Conservation (phyloP, 2,113 vertebrate species). For the Sterna hirundo region DNA sequence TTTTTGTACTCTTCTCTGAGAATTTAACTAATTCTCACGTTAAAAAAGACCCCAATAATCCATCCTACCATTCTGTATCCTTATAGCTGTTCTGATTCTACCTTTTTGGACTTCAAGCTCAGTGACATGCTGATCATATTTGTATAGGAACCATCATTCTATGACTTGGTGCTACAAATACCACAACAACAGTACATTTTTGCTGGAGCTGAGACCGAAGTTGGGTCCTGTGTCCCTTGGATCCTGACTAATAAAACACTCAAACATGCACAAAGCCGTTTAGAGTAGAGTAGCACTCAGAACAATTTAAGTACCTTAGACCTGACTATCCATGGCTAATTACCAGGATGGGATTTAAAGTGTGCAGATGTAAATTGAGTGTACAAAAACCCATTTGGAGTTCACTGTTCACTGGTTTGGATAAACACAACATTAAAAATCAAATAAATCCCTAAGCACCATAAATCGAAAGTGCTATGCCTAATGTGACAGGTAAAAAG, state of each 20-base stretch:
- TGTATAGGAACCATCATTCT: background rate
- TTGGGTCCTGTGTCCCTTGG: background rate
- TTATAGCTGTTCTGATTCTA: background rate
- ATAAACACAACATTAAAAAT: slow-evolving; percentile 35
- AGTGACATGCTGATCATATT: background rate
- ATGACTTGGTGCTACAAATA: background rate
- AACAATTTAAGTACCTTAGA: background rate
- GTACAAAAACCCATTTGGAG: background rate
- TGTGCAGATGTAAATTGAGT: background rate
- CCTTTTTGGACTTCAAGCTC: background rate
- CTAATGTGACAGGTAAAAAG: background rate
- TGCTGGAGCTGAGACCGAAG: background rate
- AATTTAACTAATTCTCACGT: background rate
- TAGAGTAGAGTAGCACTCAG: background rate
- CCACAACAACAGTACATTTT: background rate
- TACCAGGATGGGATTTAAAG: slow-evolving; percentile 14
- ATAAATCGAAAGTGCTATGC: background rate
- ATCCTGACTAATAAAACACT: background rate
- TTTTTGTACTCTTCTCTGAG: background rate
- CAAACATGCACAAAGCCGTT: background rate
- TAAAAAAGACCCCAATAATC: background rate
- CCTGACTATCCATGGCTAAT: slow-evolving; percentile 3
- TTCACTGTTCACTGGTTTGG: slow-evolving; percentile 10
- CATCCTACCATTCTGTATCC: background rate
- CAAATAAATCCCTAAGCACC: background rate